Evolutionary conservation across 1,140 invertebrate species (phyloP), one percentile per base, ranked within the genome.

Genomic region (Drosophila kepulauana): DNA sequence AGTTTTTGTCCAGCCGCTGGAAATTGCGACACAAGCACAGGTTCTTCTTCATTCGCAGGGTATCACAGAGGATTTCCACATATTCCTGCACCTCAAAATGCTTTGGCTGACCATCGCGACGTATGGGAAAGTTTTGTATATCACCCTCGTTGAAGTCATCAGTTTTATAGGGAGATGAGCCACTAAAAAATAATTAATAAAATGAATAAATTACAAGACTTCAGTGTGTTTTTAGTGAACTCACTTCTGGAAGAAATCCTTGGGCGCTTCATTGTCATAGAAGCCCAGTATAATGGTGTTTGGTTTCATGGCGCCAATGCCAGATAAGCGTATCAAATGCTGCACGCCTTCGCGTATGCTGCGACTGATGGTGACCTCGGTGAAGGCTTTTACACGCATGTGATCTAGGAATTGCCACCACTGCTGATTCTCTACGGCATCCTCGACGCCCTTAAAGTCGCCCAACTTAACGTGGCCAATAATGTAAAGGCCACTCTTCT

Each of bases 281-380:
- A 99, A 99, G 4, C 98, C 97, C 46, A 98, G 93, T 43, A 97
- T 94, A 61, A 99, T 97, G 0, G 99, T 99, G 92, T 99, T 99
- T 0, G 98, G 98, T 92, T 99, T 99, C 98, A 99, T 99, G 5
- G 99, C 99, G 2, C 99, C 99, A 80, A 99, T 95, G 7, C 99
- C 99, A 11, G 98, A 97, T 48, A 99, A 93, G 30, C 98, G 94
- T 20, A 98, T 96, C 49, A 99, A 94, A 92, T 99, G 99, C 69
- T 98, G 97, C 4, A 99, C 94, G 16, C 99, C 99, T 80, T 98
- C 96, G 8, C 98, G 94, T 0, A 99, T 95, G 7, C 95, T 95
- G 52, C 94, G 94, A 0, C 98, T 96, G 1, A 99, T 93, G 0
- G 98, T 99, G 0, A 99, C 92, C 93, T 99, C 99, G 1, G 99